These are phyloP conservation scores for Fragum whitleyi DNA, from an alignment of 2,888 invertebrate species.

Conservation along the genomic window DNA sequence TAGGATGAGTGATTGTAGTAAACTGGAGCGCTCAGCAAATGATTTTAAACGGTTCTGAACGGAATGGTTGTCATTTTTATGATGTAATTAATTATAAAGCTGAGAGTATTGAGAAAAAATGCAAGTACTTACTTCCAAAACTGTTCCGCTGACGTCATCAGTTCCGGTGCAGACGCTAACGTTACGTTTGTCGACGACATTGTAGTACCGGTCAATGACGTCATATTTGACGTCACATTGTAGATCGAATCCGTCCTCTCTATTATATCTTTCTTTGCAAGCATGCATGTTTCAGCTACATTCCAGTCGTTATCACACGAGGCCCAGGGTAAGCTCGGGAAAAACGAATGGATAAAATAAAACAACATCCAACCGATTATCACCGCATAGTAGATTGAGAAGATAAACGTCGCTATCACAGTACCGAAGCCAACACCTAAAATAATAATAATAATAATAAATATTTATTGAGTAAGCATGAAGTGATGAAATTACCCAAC, in stretches of 20 bases:
- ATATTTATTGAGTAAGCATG: too few species aligned
- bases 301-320: slow-evolving; percentile 63
- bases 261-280: neutral
- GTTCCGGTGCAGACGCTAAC: neutral
- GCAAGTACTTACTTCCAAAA: slow-evolving; percentile 56
- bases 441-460: neutral
- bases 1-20: too few species aligned
- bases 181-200: neutral
- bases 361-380: slow-evolving; percentile 85
- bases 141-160: slow-evolving; percentile 49
- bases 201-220: slow-evolving; percentile 10
- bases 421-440: slow-evolving; percentile 60
- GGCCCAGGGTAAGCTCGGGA: slow-evolving; percentile 54
- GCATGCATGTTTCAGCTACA: slow-evolving; percentile 39
- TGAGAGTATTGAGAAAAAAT: too few species aligned
- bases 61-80: too few species aligned
- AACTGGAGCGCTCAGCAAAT: too few species aligned
- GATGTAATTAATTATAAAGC: too few species aligned
- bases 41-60: too few species aligned
- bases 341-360: slow-evolving; percentile 83
- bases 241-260: slow-evolving; percentile 17
- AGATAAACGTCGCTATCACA: slow-evolving; percentile 47
- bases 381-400: slow-evolving; percentile 86
- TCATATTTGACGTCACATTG: slow-evolving; percentile 34
- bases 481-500: too few species aligned